These are phyloP conservation scores for Magallana nippona DNA, from an alignment of 2,888 invertebrate genomes.

Conservation along the genomic window DNA sequence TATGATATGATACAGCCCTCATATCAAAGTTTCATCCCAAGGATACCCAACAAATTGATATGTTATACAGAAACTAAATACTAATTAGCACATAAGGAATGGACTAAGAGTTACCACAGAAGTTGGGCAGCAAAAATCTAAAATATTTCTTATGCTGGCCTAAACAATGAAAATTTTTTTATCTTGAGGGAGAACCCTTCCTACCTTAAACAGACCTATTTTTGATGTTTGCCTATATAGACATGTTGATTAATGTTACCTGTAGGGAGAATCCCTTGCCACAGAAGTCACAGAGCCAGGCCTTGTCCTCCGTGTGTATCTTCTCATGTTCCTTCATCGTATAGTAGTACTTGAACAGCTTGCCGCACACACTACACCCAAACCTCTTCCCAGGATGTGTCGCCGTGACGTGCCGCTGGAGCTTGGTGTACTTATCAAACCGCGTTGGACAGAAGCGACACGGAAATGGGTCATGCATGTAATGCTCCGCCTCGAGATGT, in stretches of 20 bases:
- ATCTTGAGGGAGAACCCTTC: too few relatives aligned
- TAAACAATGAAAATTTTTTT: too few relatives aligned
- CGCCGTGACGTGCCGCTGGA: conserved; percentile 36
- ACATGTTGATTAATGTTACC: not conserved
- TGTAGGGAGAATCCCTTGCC: conserved; percentile 51
- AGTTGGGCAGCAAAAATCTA: too few relatives aligned
- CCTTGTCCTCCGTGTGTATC: conserved; percentile 47
- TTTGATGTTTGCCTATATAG: too few relatives aligned
- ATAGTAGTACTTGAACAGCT: conserved; percentile 47
- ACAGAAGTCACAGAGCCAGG: conserved; percentile 50
- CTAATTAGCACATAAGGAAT: too few relatives aligned
- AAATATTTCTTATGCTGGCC: too few relatives aligned
- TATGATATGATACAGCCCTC: not conserved
- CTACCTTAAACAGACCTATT: too few relatives aligned
- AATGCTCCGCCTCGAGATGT: conserved; percentile 39
- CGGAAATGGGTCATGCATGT: conserved; percentile 36
- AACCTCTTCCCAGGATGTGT: conserved; percentile 34
- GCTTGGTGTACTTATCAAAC: conserved; percentile 37
- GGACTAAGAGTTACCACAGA: too few relatives aligned
- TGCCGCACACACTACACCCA: conserved; percentile 42
- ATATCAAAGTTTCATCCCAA: too few relatives aligned
- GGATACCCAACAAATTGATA: too few relatives aligned
- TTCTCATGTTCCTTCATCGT: conserved; percentile 49
- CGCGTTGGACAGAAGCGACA: conserved; percentile 27
- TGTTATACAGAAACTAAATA: too few relatives aligned